Base-by-base conservation (phyloP, 2,797 vertebrate species). In the Zalophus californianus region DNA sequence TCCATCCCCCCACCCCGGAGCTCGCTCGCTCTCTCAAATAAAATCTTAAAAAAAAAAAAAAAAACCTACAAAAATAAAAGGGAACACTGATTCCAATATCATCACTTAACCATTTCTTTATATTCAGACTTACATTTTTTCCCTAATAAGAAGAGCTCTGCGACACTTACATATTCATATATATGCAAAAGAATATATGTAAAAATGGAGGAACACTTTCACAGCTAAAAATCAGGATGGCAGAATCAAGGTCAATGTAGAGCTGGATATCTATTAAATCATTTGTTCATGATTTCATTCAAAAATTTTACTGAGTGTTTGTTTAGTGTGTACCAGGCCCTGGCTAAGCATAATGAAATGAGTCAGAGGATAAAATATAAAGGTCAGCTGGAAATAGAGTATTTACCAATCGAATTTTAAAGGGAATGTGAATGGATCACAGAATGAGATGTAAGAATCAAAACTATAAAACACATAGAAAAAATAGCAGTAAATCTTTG, bases 291-390 rank as follows among this genome's bases (percentile, higher is more conserved):
- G 38, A 68, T 23, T 80, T 84, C 60, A 91, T 11, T 25, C 44
- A 90, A 66, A 78, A 82, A 66, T 80, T 83, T 86, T 78, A 87
- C 82, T 82, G 58, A 50, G n/a, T 89, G 12, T 72, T 91, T 93
- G 12, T 66, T 90, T 58, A 68, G 35, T 48, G 92, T 16, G 27
- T 86, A 29, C 27, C 15, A n/a, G 44, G 7, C 29, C 20, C 52
- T 93, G 20, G n/a, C n/a, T 92, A 93, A 88, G 41, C 41, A 79
- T 58, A 52, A 85, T 60, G 29, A 86, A 91, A 93, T 75, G 38
- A 97, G 54, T 89, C 62, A 90, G 52, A 80, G 35, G 70, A 92
- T 58, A 80, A 87, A 80, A 90, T 16, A 41, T 35, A 75, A 90
- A 91, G 72, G 70, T 77, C 6, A 86, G 27, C 44, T 38, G 79